Percentiles rank a stretch among this genome's conserved stretches.
Evolutionary conservation across 1,140 invertebrate species (phyloP).

Genomic region (Papilio aristodemus): DNA sequence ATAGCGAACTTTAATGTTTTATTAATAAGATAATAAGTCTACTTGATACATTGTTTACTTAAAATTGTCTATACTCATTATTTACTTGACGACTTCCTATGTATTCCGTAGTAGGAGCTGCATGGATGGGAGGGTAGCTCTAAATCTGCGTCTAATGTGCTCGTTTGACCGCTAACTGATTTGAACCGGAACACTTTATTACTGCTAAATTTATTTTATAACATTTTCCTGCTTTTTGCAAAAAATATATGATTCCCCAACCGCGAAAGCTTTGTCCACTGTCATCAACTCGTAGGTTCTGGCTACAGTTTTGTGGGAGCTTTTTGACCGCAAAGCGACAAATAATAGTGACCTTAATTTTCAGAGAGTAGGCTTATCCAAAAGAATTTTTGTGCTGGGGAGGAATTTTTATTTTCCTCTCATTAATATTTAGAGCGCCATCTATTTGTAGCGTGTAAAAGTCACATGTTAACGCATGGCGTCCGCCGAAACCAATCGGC

Average conservation of each 20-base stretch:
- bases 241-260: not conserved
- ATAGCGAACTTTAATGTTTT: too few species aligned
- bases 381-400: too few species aligned
- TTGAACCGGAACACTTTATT: conserved; percentile 50
- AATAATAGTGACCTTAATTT: not conserved
- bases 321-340: not conserved
- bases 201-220: conserved; percentile 34
- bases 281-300: not conserved
- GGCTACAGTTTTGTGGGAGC: not conserved
- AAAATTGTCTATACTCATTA: too few species aligned
- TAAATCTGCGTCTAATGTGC: conserved; percentile 46
- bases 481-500: too few species aligned
- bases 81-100: not conserved
- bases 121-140: conserved; percentile 30
- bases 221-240: conserved; percentile 26
- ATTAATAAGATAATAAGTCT: too few species aligned
- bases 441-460: too few species aligned
- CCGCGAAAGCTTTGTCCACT: conserved; percentile 8
- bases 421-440: too few species aligned
- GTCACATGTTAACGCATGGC: too few species aligned
- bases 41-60: too few species aligned
- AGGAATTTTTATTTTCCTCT: too few species aligned
- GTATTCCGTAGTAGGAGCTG: not conserved
- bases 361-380: too few species aligned
- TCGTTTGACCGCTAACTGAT: conserved; percentile 50